These are phyloP conservation scores for Chrysomela aeneicollis DNA, from an alignment of 2,888 invertebrate genomes.

Conservation along the genomic window DNA sequence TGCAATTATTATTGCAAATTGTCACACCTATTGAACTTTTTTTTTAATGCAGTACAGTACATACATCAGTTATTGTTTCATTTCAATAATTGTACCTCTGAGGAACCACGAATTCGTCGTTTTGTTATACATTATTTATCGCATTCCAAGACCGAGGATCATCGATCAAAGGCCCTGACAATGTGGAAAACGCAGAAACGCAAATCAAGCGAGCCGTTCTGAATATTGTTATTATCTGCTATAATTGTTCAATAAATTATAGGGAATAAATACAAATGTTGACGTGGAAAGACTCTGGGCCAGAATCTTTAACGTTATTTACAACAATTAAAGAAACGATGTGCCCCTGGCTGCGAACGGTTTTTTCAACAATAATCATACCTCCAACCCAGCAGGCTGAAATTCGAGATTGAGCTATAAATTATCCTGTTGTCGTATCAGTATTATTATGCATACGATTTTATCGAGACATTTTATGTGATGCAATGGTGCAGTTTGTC, in stretches of 20 bases:
- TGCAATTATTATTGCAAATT: too few species aligned
- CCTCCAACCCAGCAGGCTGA: slow-evolving; percentile 26
- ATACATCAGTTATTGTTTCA: too few species aligned
- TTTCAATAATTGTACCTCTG: not conserved
- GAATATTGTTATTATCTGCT: slow-evolving; percentile 35
- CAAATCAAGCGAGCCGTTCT: slow-evolving; percentile 13
- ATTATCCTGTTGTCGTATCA: slow-evolving; percentile 28
- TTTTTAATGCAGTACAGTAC: too few species aligned
- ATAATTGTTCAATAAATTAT: slow-evolving; percentile 39
- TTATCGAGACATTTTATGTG: slow-evolving; percentile 25
- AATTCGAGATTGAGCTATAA: slow-evolving; percentile 32
- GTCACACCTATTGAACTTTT: too few species aligned
- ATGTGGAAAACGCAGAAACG: not conserved
- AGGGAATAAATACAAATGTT: slow-evolving; percentile 34
- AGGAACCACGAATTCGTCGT: not conserved
- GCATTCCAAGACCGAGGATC: not conserved
- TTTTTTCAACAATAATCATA: slow-evolving; percentile 30
- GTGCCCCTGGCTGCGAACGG: slow-evolving; percentile 27
- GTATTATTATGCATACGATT: slow-evolving; percentile 33
- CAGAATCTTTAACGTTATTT: slow-evolving; percentile 25
- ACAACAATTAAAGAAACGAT: slow-evolving; percentile 33
- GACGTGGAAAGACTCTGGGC: slow-evolving; percentile 31
- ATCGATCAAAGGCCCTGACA: not conserved
- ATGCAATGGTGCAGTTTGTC: slow-evolving; percentile 21
- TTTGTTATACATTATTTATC: not conserved